phyloP scores from a whole-genome alignment of 2,113 vertebrate species.

The Petrocephalus microphthalmus region DNA sequence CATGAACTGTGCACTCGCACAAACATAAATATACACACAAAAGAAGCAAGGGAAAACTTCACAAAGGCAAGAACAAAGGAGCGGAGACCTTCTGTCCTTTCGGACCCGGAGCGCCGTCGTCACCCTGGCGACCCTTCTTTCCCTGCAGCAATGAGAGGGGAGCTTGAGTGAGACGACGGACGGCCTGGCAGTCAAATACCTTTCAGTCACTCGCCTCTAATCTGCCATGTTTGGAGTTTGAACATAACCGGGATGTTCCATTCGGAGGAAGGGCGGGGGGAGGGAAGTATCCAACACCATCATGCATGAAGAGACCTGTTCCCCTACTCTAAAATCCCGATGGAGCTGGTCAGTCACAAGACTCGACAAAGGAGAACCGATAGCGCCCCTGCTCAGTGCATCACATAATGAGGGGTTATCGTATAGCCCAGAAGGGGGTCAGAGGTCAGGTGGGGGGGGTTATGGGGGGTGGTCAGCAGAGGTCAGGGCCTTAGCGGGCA shows the following conservation, averaged over 20 bases:
- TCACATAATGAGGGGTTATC: background rate
- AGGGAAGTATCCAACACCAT: background rate
- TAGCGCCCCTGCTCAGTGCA: background rate
- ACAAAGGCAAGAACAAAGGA: conserved; percentile 2
- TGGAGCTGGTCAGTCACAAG: background rate
- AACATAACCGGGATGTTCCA: background rate
- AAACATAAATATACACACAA: background rate
- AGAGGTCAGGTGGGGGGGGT: background rate
- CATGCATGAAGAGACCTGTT: background rate
- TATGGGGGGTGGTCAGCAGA: background rate
- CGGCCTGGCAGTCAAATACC: background rate
- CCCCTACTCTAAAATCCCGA: background rate
- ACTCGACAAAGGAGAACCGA: background rate
- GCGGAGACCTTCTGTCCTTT: conserved; percentile 77
- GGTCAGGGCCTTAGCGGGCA: conserved; percentile 14
- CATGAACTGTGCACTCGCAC: background rate
- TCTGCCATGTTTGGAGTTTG: background rate
- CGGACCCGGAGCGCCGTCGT: conserved; percentile 66
- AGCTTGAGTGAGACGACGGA: background rate
- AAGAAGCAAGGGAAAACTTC: background rate
- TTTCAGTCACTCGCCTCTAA: background rate
- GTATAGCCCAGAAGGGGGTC: background rate
- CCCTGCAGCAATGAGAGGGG: conserved; percentile 61
- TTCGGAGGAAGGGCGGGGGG: background rate
- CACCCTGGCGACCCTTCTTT: conserved; percentile 78